These are phyloP conservation scores for Harmothoe impar DNA, from an alignment of 2,888 invertebrate species.

Conservation along the genomic window DNA sequence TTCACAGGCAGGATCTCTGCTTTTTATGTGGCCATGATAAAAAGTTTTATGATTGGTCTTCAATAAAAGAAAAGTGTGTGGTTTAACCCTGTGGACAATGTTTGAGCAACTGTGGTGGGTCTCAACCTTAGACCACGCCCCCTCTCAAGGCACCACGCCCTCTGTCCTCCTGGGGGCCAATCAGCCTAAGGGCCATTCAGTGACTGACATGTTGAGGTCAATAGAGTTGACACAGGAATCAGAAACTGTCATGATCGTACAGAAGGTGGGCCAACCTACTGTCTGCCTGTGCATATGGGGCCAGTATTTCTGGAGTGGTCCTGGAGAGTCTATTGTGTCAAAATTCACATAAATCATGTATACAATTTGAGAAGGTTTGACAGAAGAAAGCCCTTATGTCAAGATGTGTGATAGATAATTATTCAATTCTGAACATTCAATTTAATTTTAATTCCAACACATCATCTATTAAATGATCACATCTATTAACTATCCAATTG, in stretches of 20 bases:
- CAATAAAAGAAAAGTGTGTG: not conserved
- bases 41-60: not conserved
- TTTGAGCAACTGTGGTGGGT: slow-evolving; percentile 27
- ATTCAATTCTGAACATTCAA: too few relatives aligned
- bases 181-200: slow-evolving; percentile 9
- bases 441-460: too few relatives aligned
- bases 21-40: too few relatives aligned
- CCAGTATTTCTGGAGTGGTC: not conserved
- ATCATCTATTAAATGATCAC: too few relatives aligned
- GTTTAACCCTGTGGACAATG: slow-evolving; percentile 11
- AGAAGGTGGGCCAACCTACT: not conserved
- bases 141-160: slow-evolving; percentile 15
- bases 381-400: too few relatives aligned
- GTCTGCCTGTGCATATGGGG: not conserved
- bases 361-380: too few relatives aligned
- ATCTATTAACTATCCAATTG: too few relatives aligned
- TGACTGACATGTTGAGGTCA: slow-evolving; percentile 32
- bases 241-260: not conserved
- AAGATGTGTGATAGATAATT: too few relatives aligned
- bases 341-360: too few relatives aligned
- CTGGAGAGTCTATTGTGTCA: not conserved
- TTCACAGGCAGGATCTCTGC: too few relatives aligned
- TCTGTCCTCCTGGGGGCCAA: slow-evolving; percentile 7
- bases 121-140: not conserved
- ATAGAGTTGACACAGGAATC: slow-evolving; percentile 19